Conservation (phyloP, 1,140 invertebrate species). For the Calycopis cecrops region DNA sequence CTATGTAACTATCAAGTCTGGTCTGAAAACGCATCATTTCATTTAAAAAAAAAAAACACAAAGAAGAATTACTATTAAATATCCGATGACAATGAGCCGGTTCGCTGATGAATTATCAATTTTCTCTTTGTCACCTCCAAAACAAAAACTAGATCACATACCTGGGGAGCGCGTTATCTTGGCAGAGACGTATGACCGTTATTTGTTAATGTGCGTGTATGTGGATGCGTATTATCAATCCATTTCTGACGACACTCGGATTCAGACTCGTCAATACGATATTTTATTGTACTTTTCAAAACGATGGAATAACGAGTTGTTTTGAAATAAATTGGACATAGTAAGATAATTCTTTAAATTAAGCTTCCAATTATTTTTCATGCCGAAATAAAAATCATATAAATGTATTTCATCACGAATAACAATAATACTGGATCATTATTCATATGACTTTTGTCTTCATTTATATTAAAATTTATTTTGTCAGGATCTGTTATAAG, state of each 20-base stretch:
- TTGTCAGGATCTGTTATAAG: too few relatives aligned
- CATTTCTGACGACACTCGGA: conserved; percentile 35
- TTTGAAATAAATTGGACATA: conserved; percentile 11
- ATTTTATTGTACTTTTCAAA: conserved; percentile 17
- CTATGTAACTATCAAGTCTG: too few relatives aligned
- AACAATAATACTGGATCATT: too few relatives aligned
- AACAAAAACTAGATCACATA: conserved; percentile 56
- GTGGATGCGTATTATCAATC: conserved; percentile 45
- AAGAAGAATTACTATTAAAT: too few relatives aligned
- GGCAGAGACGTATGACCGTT: conserved; percentile 57
- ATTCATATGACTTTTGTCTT: too few relatives aligned
- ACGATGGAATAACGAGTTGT: conserved; percentile 8
- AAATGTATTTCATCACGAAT: too few relatives aligned
- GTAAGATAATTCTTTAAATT: conserved; percentile 4
- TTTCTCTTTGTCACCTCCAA: conserved; percentile 54
- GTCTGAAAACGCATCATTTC: too few relatives aligned
- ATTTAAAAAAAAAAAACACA: too few relatives aligned
- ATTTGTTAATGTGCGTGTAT: conserved; percentile 39
- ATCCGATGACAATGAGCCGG: conserved; percentile 43
- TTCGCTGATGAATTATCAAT: conserved; percentile 58
- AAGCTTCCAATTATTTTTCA: neutral
- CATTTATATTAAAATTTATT: too few relatives aligned
- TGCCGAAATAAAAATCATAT: neutral
- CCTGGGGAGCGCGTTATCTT: conserved; percentile 57
- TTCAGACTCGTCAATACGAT: conserved; percentile 23